Conservation (phyloP, 2,797 vertebrate species). For the Geotria australis region DNA sequence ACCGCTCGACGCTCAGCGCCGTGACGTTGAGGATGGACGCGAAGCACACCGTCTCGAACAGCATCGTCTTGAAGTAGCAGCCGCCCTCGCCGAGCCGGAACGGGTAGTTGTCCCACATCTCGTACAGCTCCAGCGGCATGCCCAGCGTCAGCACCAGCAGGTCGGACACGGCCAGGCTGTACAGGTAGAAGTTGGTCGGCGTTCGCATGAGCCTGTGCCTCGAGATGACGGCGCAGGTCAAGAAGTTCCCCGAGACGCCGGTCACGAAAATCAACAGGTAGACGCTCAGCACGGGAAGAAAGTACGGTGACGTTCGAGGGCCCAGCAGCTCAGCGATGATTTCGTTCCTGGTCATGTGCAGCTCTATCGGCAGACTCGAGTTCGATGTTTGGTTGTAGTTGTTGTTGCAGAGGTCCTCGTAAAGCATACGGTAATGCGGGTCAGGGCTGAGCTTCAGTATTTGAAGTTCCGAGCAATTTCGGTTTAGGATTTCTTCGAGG, state of each 20-base stretch:
- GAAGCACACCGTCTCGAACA: constrained; percentile 39
- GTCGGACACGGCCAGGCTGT: constrained; percentile 24
- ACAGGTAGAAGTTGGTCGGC: constrained; percentile 26
- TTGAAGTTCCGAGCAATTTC: no score
- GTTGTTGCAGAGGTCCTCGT: constrained; percentile 6
- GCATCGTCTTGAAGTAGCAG: constrained; percentile 30
- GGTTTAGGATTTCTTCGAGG: no score
- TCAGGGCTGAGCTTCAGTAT: no score
- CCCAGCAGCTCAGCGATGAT: constrained; percentile 18
- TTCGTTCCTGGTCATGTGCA: constrained; percentile 8
- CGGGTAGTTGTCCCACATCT: constrained; percentile 34
- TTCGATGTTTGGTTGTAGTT: constrained; percentile 9
- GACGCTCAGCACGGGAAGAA: constrained; percentile 13
- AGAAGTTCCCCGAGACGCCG: constrained; percentile 20
- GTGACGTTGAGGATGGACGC: constrained; percentile 76
- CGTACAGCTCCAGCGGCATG: constrained; percentile 31
- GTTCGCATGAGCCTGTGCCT: constrained; percentile 28
- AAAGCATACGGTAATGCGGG: no score
- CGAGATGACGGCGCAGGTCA: constrained; percentile 23
- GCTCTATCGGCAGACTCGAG: constrained; percentile 3
- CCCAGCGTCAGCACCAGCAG: constrained; percentile 23
- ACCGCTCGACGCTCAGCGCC: constrained; percentile 55
- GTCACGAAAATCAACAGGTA: constrained; percentile 23
- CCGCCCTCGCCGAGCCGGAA: constrained; percentile 23
- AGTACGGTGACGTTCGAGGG: constrained; percentile 21